Conservation (phyloP, 1,140 invertebrate species). For the Nylanderia fulva region DNA sequence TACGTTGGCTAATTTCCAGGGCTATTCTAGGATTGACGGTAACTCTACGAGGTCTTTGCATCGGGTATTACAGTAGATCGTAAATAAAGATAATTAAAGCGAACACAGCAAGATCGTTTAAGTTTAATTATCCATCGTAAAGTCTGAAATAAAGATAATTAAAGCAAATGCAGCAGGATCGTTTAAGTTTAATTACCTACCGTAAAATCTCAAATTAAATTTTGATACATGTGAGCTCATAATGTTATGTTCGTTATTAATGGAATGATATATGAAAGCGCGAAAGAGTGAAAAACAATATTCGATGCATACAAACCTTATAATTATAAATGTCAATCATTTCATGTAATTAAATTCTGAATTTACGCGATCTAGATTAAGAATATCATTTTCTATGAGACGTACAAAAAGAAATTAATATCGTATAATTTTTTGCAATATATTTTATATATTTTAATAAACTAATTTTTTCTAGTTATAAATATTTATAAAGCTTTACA, state of each 20-base stretch:
- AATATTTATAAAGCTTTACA: neutral
- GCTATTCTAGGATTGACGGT: neutral
- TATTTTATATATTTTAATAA: neutral
- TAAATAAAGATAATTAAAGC: neutral
- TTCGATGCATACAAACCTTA: neutral
- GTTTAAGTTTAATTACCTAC: neutral
- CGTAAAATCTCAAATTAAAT: neutral
- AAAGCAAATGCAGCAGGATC: neutral
- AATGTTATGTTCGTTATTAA: neutral
- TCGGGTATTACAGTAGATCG: slow-evolving; percentile 5
- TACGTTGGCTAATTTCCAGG: slow-evolving; percentile 42
- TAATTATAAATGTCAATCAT: neutral
- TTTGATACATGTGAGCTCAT: neutral
- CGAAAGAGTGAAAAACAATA: neutral
- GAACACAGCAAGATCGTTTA: neutral
- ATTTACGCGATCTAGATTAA: neutral
- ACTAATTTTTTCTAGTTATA: too few relatives aligned
- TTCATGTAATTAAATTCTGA: neutral
- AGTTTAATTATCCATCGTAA: neutral
- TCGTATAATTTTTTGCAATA: too few relatives aligned
- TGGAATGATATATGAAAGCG: neutral
- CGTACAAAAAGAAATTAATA: too few relatives aligned
- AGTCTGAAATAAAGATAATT: neutral
- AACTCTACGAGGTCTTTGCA: slow-evolving; percentile 8
- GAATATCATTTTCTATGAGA: too few relatives aligned